Conservation (phyloP, 2,888 invertebrate genomes). For the Noctuana brunneofusca region DNA sequence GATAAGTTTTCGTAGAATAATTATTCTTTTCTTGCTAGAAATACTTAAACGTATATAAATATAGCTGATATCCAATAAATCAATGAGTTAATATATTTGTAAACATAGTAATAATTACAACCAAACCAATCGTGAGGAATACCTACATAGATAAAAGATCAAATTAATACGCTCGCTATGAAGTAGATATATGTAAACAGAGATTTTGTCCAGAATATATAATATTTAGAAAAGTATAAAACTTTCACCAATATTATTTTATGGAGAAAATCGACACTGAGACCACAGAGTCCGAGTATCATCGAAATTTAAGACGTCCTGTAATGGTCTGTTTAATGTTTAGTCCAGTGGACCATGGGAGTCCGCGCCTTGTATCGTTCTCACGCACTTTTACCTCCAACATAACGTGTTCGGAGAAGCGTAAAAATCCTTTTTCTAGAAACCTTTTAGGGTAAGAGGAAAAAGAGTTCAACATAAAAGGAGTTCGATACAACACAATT, state of each 20-base stretch:
- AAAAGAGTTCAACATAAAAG: constrained; percentile 47
- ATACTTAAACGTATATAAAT: neutral
- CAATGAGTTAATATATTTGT: too few species aligned
- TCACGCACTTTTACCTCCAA: constrained; percentile 59
- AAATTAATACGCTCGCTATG: neutral
- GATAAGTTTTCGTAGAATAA: neutral
- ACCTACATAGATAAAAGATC: neutral
- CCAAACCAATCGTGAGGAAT: too few species aligned
- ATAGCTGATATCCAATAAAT: too few species aligned
- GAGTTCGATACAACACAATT: constrained; percentile 41
- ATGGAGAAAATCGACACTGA: neutral
- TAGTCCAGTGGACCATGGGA: constrained; percentile 54
- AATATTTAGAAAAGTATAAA: neutral
- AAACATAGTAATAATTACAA: too few species aligned
- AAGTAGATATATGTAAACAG: neutral
- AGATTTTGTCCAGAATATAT: neutral
- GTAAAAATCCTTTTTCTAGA: constrained; percentile 56
- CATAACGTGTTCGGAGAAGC: constrained; percentile 52
- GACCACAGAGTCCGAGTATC: constrained; percentile 43
- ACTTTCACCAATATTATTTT: neutral
- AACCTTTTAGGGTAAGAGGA: constrained; percentile 56
- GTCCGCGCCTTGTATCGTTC: constrained; percentile 67
- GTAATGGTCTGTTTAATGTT: constrained; percentile 60
- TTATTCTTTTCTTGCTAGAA: neutral
- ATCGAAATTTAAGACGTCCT: constrained; percentile 60